These are phyloP conservation scores for Nymphalis polychloros DNA, from an alignment of 2,888 invertebrate species.

Conservation along the genomic window DNA sequence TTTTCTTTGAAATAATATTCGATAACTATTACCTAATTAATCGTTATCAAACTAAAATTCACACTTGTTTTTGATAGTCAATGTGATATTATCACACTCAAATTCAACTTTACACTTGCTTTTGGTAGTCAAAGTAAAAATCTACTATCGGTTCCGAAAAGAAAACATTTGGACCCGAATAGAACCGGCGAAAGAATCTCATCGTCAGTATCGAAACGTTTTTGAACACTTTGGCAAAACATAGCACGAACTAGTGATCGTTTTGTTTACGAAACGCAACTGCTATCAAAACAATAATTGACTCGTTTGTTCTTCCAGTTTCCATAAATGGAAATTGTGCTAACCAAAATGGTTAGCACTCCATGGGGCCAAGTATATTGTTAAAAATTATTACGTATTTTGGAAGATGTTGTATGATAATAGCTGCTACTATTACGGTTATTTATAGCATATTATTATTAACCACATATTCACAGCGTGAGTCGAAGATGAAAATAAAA, in stretches of 20 bases:
- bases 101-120: too few relatives aligned
- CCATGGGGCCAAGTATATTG: too few relatives aligned
- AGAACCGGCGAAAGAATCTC: too few relatives aligned
- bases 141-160: too few relatives aligned
- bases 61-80: too few relatives aligned
- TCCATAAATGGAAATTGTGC: background rate
- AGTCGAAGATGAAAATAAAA: conserved; percentile 7
- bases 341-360: background rate
- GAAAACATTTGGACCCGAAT: too few relatives aligned
- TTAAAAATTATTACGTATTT: background rate
- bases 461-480: background rate
- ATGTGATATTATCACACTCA: too few relatives aligned
- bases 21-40: too few relatives aligned
- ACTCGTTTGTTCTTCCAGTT: background rate
- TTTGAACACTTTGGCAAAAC: background rate
- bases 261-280: background rate
- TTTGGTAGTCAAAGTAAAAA: too few relatives aligned
- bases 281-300: background rate
- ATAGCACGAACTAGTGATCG: background rate
- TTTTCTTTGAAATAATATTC: background rate
- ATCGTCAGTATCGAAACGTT: background rate
- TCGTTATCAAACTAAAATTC: too few relatives aligned
- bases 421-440: background rate
- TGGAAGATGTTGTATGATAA: background rate
- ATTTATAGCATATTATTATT: background rate